A percentile compares a stretch with the other conserved stretches of the same genome.
phyloP scores from a whole-genome alignment of 37 sponge, comb jelly and placozoan genomes.

The Theonella swinhoei region DNA sequence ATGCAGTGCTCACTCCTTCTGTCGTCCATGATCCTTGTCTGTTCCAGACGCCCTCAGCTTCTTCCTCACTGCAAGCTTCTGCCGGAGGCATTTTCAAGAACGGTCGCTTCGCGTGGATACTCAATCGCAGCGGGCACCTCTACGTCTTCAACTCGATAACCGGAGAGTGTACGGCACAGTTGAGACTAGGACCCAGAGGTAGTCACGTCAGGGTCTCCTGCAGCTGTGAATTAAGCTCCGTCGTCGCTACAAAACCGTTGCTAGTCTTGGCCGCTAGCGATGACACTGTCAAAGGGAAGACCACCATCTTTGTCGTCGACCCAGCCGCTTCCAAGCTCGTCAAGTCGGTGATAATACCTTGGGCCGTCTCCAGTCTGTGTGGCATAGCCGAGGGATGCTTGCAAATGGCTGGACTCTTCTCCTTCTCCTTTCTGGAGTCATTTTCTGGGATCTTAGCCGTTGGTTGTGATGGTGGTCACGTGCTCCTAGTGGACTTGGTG shows the following conservation, averaged over 20 bases:
- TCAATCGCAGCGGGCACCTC: neutral
- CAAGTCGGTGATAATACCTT: neutral
- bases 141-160: neutral
- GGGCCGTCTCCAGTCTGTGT: neutral
- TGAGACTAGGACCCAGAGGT: neutral
- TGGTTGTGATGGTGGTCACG: neutral
- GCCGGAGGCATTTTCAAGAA: neutral
- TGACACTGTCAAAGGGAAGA: neutral
- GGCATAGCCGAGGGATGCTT: neutral
- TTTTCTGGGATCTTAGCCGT: neutral
- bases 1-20: neutral
- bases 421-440: neutral
- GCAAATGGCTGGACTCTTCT: neutral
- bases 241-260: neutral
- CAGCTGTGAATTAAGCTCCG: neutral
- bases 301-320: neutral
- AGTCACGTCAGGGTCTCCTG: neutral
- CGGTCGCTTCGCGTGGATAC: neutral
- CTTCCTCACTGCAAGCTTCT: neutral
- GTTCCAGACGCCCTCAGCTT: neutral
- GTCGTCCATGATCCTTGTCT: neutral
- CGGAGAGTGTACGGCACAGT: neutral
- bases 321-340: neutral
- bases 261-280: neutral
- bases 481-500: neutral